Base-by-base conservation (phyloP, 2,113 vertebrate genomes). In the Hippocampus mohnikei region DNA sequence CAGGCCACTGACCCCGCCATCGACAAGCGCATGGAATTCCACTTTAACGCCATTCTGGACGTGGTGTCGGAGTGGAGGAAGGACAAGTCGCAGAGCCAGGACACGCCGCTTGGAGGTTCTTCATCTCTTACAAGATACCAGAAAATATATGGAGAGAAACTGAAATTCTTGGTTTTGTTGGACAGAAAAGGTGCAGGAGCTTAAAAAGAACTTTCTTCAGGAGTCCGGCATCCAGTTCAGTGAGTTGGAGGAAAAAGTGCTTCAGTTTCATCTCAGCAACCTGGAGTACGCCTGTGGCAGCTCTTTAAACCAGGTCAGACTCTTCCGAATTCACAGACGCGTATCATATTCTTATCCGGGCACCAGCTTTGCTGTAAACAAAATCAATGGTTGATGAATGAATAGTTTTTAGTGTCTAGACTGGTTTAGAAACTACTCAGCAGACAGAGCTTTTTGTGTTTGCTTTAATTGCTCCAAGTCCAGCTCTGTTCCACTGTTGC, bases 11-110 rank as follows among this genome's bases (percentile, higher is more conserved):
- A 99, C 83, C 93, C 94, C 2, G 91, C 95, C 84, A 94, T 98
- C 67, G 97, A 99, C 93, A 98, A 98, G 88, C 95, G 96, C 81
- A 99, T 99, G 96, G 96, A 98, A 87, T 99, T 99, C 86, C 97
- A 99, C 92, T 99, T 99, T 87, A 99, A 99, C 88, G 96, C 95
- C 81, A 96, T 99, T 88, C 90, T 99, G 88, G 97, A 99, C 81
- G 96, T 98, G 27, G 95, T 98, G 68, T 95, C 97, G n/a, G 96
- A 98, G 74, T 98, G 96, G 96, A 95, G 97, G 88, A 98, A 98
- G 89, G 95, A 98, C 92, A 98, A 97, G 89, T 94, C 94, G 0
- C 96, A 97, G 86, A 90, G 91, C 88, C 96, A 98, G 71, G 97
- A 99, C 75, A 88, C 90, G 42, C 93, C 97, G 42, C 94, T 99